Conservation (phyloP, 2,797 vertebrate species). For the Meda fulgida region DNA sequence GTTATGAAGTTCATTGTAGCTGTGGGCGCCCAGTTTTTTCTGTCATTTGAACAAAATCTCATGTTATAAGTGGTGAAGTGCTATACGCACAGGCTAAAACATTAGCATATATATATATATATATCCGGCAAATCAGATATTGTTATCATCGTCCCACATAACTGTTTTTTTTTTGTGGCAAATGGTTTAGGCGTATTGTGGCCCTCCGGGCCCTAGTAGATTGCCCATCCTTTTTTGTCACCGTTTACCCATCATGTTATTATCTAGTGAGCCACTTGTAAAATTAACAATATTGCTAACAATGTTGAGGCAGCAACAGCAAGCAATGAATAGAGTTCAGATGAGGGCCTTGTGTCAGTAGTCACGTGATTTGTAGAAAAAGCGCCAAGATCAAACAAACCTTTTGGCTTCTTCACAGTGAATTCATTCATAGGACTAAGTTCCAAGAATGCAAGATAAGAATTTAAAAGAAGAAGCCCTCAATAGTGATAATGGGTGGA, state of each 20-base stretch:
- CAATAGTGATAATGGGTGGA: constrained; percentile 47
- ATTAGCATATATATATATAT: no score
- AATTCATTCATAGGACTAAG: constrained; percentile 54
- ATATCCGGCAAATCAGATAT: no score
- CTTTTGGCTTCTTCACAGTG: constrained; percentile 57
- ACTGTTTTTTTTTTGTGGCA: not conserved
- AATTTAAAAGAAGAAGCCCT: constrained; percentile 34
- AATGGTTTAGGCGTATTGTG: not conserved
- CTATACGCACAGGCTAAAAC: no score
- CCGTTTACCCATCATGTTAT: not conserved
- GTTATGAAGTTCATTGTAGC: not conserved
- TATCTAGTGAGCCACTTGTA: not conserved
- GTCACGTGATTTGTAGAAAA: constrained; percentile 52
- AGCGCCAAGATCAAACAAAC: constrained; percentile 60
- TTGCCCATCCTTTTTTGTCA: not conserved
- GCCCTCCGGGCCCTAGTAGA: not conserved
- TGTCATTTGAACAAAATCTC: no score
- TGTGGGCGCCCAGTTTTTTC: no score
- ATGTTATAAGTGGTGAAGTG: not conserved
- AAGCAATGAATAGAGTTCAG: constrained; percentile 18
- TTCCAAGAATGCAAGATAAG: constrained; percentile 45
- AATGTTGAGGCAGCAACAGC: constrained; percentile 6
- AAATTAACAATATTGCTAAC: no score
- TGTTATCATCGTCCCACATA: not conserved
- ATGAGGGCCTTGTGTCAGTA: constrained; percentile 42